These are phyloP conservation scores for Pachypanchax playfairii DNA, from an alignment of 2,113 vertebrate species.

Conservation along the genomic window DNA sequence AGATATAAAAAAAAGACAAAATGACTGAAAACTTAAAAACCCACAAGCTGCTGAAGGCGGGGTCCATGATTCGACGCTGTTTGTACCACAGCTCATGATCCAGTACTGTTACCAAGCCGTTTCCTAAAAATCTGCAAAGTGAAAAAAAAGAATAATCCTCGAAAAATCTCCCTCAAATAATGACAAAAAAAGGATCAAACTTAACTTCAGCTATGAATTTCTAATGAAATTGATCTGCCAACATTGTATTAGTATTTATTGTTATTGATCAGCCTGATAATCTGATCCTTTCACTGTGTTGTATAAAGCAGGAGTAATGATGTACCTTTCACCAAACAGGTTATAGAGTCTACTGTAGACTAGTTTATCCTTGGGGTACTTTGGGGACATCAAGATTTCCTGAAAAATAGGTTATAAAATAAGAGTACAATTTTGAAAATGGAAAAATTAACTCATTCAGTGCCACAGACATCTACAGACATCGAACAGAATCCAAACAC, in stretches of 20 bases:
- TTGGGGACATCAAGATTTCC: slow-evolving; percentile 79
- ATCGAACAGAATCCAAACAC: too few species aligned
- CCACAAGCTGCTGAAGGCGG: slow-evolving; percentile 88
- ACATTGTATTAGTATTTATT: background rate
- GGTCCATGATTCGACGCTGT: slow-evolving; percentile 88
- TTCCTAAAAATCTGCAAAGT: slow-evolving; percentile 84
- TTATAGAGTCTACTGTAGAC: slow-evolving; percentile 59
- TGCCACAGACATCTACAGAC: too few species aligned
- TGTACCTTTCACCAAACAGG: slow-evolving; percentile 75
- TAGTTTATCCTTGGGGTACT: slow-evolving; percentile 70
- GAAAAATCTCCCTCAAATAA: too few species aligned
- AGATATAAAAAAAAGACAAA: background rate
- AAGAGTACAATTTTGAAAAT: too few species aligned
- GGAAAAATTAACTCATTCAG: too few species aligned
- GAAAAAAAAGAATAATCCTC: background rate
- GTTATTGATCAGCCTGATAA: too few species aligned
- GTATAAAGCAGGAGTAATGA: rapidly evolving
- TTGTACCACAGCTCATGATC: slow-evolving; percentile 88
- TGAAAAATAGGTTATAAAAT: too few species aligned
- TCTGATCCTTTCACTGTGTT: too few species aligned
- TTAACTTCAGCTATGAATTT: too few species aligned
- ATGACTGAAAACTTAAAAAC: slow-evolving; percentile 24
- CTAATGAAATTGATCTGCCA: too few species aligned
- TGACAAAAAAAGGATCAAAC: too few species aligned
- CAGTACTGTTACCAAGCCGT: slow-evolving; percentile 81